A percentile compares a stretch with the other conserved stretches of the same genome.
Conservation (phyloP, 2,113 vertebrate species). For the Chionomys nivalis region DNA sequence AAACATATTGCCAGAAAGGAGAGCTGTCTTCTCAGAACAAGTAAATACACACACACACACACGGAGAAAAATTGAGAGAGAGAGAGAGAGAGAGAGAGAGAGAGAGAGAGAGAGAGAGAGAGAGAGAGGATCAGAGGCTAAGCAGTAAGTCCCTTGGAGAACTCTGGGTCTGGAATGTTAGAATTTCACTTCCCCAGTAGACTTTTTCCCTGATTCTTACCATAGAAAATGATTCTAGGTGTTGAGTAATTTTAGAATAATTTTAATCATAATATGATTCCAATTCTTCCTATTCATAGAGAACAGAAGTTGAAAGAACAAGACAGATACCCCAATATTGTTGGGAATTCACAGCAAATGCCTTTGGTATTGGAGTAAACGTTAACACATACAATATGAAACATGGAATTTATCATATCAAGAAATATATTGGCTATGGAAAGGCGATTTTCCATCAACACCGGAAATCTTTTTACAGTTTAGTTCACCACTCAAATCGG, state of each 20-base stretch:
- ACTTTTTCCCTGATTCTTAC: neutral
- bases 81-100: too few species aligned
- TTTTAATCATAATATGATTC: conserved; percentile 25
- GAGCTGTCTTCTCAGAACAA: conserved; percentile 1
- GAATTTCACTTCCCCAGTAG: neutral
- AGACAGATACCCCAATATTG: conserved; percentile 24
- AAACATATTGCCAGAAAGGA: conserved; percentile 23
- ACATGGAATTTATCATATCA: conserved; percentile 29
- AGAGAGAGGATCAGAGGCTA: neutral
- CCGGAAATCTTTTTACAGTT: conserved; percentile 3
- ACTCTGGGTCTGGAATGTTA: neutral
- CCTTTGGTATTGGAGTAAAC: neutral
- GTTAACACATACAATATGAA: neutral
- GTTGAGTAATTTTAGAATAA: conserved; percentile 33
- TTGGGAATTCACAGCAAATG: neutral
- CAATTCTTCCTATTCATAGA: conserved; percentile 5
- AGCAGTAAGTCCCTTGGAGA: neutral
- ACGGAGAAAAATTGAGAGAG: neutral
- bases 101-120: too few species aligned
- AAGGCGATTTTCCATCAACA: neutral
- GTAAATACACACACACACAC: neutral
- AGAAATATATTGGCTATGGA: conserved; percentile 42
- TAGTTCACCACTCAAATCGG: neutral
- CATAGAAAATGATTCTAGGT: neutral
- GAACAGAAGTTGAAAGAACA: neutral